A percentile compares a stretch with the other conserved stretches of the same genome.
phyloP scores from a whole-genome alignment of 37 sponge, comb jelly and placozoan species.

The Chondrosia reniformis region DNA sequence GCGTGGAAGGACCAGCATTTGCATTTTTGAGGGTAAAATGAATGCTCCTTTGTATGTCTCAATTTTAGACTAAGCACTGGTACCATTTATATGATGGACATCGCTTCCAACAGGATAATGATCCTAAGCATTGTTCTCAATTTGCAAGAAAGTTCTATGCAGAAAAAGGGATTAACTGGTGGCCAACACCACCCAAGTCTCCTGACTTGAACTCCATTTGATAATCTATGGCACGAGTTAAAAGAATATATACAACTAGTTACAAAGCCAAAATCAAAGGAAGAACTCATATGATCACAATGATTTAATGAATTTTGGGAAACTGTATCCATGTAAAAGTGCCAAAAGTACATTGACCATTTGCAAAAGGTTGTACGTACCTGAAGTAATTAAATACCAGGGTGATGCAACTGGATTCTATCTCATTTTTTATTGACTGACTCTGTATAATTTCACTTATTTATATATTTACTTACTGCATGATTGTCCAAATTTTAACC shows the following conservation, averaged over 20 bases:
- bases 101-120: not conserved
- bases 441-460: too few species aligned
- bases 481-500: too few species aligned
- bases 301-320: conserved; percentile 2
- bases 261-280: not conserved
- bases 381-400: not conserved
- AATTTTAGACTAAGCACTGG: not conserved
- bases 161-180: conserved; percentile 12
- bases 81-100: not conserved
- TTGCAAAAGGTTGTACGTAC: not conserved
- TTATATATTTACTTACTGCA: too few species aligned
- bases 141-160: not conserved
- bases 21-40: conserved; percentile 10
- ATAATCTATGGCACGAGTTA: not conserved
- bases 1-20: not conserved
- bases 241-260: not conserved
- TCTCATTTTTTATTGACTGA: not conserved
- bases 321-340: not conserved
- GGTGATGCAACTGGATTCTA: conserved; percentile 8
- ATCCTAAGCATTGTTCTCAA: conserved; percentile 3
- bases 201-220: conserved; percentile 3
- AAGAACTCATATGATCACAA: not conserved
- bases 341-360: not conserved
- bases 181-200: conserved; percentile 8
- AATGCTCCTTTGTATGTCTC: not conserved